Percentiles rank a stretch among this genome's conserved stretches.
Evolutionary conservation across 2,888 invertebrate genomes (phyloP).

Genomic region (Sthenelais limicola): DNA sequence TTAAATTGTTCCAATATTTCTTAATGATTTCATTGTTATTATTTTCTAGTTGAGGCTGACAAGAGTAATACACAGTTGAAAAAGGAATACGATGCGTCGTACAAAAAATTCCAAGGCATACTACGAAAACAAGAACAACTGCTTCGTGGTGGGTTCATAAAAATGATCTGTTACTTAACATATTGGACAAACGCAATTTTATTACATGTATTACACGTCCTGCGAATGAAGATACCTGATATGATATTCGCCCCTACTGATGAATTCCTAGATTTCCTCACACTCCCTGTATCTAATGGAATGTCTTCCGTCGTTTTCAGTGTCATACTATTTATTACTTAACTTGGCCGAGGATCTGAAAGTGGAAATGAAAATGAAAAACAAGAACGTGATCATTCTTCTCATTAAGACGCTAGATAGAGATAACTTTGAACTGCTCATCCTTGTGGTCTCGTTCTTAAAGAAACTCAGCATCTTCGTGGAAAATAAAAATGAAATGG

Average conservation of each 20-base stretch:
- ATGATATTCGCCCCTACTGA: too few relatives aligned
- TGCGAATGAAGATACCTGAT: too few relatives aligned
- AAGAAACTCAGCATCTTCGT: constrained; percentile 95
- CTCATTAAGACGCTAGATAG: constrained; percentile 90
- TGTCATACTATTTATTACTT: constrained; percentile 91
- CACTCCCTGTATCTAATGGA: too few relatives aligned
- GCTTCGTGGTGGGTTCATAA: constrained; percentile 76
- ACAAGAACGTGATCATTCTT: constrained; percentile 90
- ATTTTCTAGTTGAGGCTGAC: constrained; percentile 64
- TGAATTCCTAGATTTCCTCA: too few relatives aligned
- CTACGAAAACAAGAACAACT: constrained; percentile 95
- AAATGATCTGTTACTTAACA: too few relatives aligned
- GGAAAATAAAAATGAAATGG: constrained; percentile 95
- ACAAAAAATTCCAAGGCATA: constrained; percentile 83
- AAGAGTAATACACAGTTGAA: constrained; percentile 55
- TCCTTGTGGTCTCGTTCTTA: constrained; percentile 92
- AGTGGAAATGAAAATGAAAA: constrained; percentile 97
- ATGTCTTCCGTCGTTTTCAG: too few relatives aligned
- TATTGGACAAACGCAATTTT: too few relatives aligned
- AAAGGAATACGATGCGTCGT: constrained; percentile 85
- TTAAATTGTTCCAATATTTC: too few relatives aligned
- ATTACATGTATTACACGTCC: too few relatives aligned
- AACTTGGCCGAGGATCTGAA: constrained; percentile 96
- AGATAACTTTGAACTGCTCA: constrained; percentile 89
- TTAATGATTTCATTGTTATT: too few relatives aligned